Evolutionary conservation across 1,140 invertebrate species (phyloP), one percentile per base, ranked within the genome.

Genomic region (Artemia franciscana): DNA sequence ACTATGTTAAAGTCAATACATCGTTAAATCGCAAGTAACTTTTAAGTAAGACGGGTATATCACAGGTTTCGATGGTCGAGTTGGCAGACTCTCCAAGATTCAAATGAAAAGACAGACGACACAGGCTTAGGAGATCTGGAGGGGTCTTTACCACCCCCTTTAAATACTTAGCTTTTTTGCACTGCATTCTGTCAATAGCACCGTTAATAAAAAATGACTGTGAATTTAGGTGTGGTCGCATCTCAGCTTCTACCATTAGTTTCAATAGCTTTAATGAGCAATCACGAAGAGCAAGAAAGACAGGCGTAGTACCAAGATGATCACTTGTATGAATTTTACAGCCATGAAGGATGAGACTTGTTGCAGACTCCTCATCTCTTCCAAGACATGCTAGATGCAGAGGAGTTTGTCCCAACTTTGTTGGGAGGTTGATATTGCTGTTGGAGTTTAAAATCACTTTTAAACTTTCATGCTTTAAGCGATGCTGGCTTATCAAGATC

Each of bases 231-330:
- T 18, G 39, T 15, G 12, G 21, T 51, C 39, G 60, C 60, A 28
- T 28, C n/a, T 58, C 62, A 18, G 62, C 62, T 1, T 56, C 57
- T 25, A 63, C n/a, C n/a, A 63, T 15, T 26, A 61, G 25, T 57
- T 57, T 25, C 23, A 61, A 28, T 24, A 64, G 57, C 18, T 28
- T 25, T 24, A 24, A 24, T 24, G 56, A 61, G 15, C 63, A 59
- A 58, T 64, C 60, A 4, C 63, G 63, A 7, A 60, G 60, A n/a
- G 63, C 63, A 21, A 61, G 63, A 21, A 61, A 62, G 15, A 64
- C 57, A n/a, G 63, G 63, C 5, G 63, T 60, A 9, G 58, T 39
- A 23, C 63, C 63, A 9, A 64, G 57, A 12, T 60, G 51, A 26
- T 64, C 63, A 23, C 56, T 24, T 15, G 63, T 61, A 28, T 62